Evolutionary conservation across 2,888 invertebrate genomes (phyloP).

Genomic region (Apotomis capreana): DNA sequence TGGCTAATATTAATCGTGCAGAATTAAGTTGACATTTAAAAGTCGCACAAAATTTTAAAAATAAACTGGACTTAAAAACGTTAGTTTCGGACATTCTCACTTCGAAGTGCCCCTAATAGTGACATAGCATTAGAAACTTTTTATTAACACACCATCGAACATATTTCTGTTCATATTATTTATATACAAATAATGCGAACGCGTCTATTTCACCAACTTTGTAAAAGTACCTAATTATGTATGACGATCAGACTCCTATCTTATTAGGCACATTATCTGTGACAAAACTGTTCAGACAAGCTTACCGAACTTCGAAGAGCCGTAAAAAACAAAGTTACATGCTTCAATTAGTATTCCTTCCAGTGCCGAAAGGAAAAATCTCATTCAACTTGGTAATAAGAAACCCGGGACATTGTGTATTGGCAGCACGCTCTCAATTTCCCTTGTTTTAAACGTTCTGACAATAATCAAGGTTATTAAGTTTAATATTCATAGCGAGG

Average conservation of each 20-base stretch:
- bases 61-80: too few relatives aligned
- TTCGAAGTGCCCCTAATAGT: too few relatives aligned
- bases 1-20: too few relatives aligned
- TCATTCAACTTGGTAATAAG: conserved; percentile 41
- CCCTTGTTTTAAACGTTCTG: conserved; percentile 41
- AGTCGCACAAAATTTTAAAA: too few relatives aligned
- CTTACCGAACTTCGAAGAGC: conserved; percentile 15
- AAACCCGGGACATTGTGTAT: conserved; percentile 24
- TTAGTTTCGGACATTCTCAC: too few relatives aligned
- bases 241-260: not conserved
- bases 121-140: too few relatives aligned
- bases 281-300: conserved; percentile 11
- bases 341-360: conserved; percentile 36
- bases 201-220: too few relatives aligned
- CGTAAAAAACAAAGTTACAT: conserved; percentile 27
- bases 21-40: too few relatives aligned
- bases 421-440: conserved; percentile 36
- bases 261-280: not conserved
- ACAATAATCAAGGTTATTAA: conserved; percentile 43
- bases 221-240: not conserved
- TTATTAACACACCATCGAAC: too few relatives aligned
- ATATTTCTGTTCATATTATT: too few relatives aligned
- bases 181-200: too few relatives aligned
- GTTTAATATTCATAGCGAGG: conserved; percentile 41
- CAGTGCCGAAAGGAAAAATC: conserved; percentile 28